These are phyloP conservation scores for Diabrotica virgifera DNA, from an alignment of 1,140 invertebrate species.

Conservation along the genomic window DNA sequence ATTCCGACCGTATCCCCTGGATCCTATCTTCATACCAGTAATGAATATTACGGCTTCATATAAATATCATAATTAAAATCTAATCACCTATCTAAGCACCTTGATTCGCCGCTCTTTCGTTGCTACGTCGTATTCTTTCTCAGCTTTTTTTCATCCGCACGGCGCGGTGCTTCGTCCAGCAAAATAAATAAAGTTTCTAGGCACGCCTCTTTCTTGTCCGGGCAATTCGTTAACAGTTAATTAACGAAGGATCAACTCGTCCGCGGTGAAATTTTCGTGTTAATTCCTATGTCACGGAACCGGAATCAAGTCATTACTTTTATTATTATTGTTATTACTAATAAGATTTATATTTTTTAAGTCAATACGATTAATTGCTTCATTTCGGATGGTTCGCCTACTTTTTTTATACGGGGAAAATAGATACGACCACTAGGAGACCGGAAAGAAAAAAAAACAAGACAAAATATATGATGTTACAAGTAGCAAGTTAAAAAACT, in stretches of 20 bases:
- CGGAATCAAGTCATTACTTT: conserved; percentile 2
- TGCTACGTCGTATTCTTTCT: not conserved
- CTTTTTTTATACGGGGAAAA: no score
- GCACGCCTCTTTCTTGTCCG: conserved; percentile 1
- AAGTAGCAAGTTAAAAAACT: no score
- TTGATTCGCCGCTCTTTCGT: not conserved
- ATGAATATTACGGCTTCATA: not conserved
- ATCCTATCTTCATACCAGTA: not conserved
- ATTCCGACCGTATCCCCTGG: no score
- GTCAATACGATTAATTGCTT: not conserved
- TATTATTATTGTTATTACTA: not conserved
- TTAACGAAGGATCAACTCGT: not conserved
- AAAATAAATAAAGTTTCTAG: no score
- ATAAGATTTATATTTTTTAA: not conserved
- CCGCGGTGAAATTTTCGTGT: not conserved
- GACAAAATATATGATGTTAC: no score
- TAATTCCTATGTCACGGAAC: not conserved
- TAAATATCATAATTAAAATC: conserved; percentile 3
- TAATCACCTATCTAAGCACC: conserved; percentile 1
- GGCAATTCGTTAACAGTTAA: not conserved
- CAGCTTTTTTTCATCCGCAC: no score
- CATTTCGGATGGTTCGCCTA: not conserved
- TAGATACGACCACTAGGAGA: no score
- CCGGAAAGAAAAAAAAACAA: no score
- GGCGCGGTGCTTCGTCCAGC: no score